A percentile compares a stretch with the other conserved stretches of the same genome.
phyloP scores from a whole-genome alignment of 2,113 vertebrate species.

The Mesoclemmys tuberculata region DNA sequence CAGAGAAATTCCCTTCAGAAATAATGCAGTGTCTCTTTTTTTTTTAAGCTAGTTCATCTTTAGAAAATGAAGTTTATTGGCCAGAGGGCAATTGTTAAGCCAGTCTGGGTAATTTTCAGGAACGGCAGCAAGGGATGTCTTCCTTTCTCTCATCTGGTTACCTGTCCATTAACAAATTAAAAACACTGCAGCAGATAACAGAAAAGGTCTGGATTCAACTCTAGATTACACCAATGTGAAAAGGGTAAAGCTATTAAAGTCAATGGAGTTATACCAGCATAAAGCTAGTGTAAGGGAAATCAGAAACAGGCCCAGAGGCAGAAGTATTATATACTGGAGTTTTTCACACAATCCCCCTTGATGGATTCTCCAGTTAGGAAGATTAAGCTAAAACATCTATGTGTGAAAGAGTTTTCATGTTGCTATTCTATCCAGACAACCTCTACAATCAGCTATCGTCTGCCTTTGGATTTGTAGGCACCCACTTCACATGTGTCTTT shows the following conservation, averaged over 20 bases:
- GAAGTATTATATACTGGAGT: fast-evolving
- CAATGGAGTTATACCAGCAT: not conserved
- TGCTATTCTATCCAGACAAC: not conserved
- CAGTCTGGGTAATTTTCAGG: not conserved
- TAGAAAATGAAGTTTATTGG: slow-evolving; percentile 36
- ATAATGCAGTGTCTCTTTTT: not conserved
- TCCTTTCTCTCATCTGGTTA: not conserved
- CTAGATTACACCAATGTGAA: not conserved
- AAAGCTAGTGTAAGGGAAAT: fast-evolving
- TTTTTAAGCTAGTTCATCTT: not conserved
- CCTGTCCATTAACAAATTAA: not conserved
- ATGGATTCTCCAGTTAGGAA: not conserved
- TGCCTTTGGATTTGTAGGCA: not conserved
- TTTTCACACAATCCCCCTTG: not conserved
- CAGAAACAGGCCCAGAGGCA: not conserved
- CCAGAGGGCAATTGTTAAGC: not conserved
- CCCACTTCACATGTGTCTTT: not conserved
- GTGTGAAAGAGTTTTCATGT: not conserved
- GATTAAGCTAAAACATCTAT: not conserved
- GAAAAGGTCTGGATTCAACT: not conserved
- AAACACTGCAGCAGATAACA: slow-evolving; percentile 41
- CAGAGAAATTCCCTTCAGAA: slow-evolving; percentile 7
- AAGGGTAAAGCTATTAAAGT: not conserved
- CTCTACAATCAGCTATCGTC: not conserved
- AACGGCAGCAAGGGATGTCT: not conserved